Base-by-base conservation (phyloP, 2,113 vertebrate species). In the Anhinga anhinga region DNA sequence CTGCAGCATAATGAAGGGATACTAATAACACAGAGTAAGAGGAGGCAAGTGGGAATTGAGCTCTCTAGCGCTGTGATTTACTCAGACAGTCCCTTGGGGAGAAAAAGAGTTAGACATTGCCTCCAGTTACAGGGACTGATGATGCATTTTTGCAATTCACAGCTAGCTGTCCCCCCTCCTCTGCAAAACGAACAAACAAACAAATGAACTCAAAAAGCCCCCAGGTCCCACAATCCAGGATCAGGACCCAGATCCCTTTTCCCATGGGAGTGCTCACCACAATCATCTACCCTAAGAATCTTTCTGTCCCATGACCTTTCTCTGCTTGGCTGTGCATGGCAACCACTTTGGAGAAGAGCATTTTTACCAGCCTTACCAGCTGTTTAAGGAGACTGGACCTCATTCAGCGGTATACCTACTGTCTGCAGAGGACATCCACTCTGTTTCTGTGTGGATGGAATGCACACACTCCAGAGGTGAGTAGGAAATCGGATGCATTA, bases 251-350 rank as follows among this genome's bases (percentile, higher is more conserved):
- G 59, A 42, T n/a, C 22, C 20, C 73, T 89, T 86, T 69, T 63
- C 23, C 15, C 5, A 18, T 22, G 9, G n/a, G 23, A 73, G 15
- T 14, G 11, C 7, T 82, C 15, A 53, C 15, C 15, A 44, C 13
- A 16, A 34, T n/a, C 10, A 25, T 22, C 20, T 34, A 3, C 21
- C 0, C 0, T 29, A 59, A 61, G 15, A 14, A 58, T 9, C 9
- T 66, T 73, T 29, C 49, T 38, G 23, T 59, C 27, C 27, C 23
- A 19, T 72, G 44, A 32, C n/a, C 18, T 63, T 59, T 59, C 23
- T 7, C 3, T 20, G 8, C 11, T 32, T 50, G 23, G 22, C 44
- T 49, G 27, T 44, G 34, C 16, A 52, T 40, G 49, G 42, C 26
- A 67, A 27, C 27, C 0, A 1, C n/a, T 71, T 58, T 3, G 17